Evolutionary conservation across 2,888 invertebrate genomes (phyloP).

Genomic region (Pyralis farinalis): DNA sequence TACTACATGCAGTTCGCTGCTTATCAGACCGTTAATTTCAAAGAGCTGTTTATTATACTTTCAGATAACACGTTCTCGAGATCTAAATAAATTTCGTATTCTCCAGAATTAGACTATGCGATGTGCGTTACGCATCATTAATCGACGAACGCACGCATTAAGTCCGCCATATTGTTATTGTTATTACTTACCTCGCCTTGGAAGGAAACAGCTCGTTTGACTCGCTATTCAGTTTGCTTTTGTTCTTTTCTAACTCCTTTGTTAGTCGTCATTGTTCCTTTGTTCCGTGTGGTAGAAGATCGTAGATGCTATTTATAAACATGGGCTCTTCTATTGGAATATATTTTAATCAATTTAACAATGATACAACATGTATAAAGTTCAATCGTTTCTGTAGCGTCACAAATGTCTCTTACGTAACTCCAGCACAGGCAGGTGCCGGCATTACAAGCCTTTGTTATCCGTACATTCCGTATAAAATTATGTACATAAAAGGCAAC

Average conservation of each 20-base stretch:
- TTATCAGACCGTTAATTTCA: conserved; percentile 40
- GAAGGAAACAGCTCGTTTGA: conserved; percentile 61
- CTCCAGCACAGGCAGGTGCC: conserved; percentile 28
- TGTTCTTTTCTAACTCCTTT: conserved; percentile 71
- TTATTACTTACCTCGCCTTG: conserved; percentile 57
- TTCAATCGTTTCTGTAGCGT: conserved; percentile 22
- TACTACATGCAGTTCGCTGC: conserved; percentile 27
- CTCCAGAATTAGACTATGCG: conserved; percentile 46
- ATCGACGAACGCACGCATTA: conserved; percentile 40
- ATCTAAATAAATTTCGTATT: conserved; percentile 18
- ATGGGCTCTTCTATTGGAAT: conserved; percentile 49
- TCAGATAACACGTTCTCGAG: conserved; percentile 30
- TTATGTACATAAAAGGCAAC: conserved; percentile 43
- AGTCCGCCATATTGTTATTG: conserved; percentile 59
- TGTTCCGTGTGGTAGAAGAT: conserved; percentile 57
- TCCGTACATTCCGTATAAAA: conserved; percentile 33
- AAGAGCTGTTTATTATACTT: conserved; percentile 38
- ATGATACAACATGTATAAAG: conserved; percentile 32
- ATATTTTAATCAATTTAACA: conserved; percentile 41
- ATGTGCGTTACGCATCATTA: conserved; percentile 39
- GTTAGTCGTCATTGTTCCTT: conserved; percentile 66
- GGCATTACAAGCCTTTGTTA: conserved; percentile 33
- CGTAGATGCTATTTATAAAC: conserved; percentile 60
- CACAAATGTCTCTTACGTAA: conserved; percentile 22
- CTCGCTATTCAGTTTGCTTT: conserved; percentile 60